Base-by-base conservation (phyloP, 2,113 vertebrate genomes). In the Bucco capensis region DNA sequence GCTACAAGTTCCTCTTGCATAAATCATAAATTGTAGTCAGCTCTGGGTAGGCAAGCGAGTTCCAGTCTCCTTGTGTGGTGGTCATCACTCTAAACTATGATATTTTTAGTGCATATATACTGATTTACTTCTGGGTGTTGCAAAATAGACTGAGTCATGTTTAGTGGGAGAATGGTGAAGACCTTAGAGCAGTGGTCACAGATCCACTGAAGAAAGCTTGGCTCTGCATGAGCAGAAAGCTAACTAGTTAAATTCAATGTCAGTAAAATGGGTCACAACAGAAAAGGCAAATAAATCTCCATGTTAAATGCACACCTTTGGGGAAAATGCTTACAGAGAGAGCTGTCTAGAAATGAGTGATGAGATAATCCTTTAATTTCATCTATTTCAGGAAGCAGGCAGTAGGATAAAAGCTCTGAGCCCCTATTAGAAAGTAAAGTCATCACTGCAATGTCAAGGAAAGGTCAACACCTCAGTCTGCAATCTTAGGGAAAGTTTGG, bases 371-470 rank as follows among this genome's bases (percentile, higher is more conserved):
- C 92, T 94, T 96, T 97, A 96, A 95, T 96, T 93, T 92, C 58
- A 54, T 93, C 95, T 97, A 96, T 97, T 97, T 97, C 77, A 77
- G 96, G 97, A 97, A 96, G 90, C 84, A 61, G 87, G 86, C 67
- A 15, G 89, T 71, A 78, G 95, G 93, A 92, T 96, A 92, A 94
- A 88, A 95, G 86, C 76, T 90, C 91, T 88, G 80, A 17, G n/a
- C 85, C 93, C 89, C 86, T 94, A 80, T 62, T 84, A 81, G 40
- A 75, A 86, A 96, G 92, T 88, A 92, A 66, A 72, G 89, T 85
- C 58, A 92, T 89, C 88, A 9, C 56, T 61, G 72, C 91, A 90
- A 90, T 87, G 89, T 92, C 96, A 94, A 89, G 56, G 81, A 64
- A 74, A 94, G 88, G 92, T 89, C 88, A 42, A 2, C 78, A 58